Evolutionary conservation across 2,888 invertebrate species (phyloP).

Genomic region (Nebria brevicollis): DNA sequence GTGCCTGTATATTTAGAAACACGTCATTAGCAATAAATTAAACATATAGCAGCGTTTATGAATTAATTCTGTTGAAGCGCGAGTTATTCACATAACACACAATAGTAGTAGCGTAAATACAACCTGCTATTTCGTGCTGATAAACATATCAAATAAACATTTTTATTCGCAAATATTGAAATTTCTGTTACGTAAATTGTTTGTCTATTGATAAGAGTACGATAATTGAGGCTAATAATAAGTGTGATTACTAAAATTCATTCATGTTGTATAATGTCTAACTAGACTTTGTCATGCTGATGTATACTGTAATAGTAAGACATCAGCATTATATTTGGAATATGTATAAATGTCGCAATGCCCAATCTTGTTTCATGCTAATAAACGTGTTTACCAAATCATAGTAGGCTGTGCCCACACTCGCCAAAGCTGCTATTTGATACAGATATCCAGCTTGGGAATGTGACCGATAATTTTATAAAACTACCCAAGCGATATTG

Average conservation of each 20-base stretch:
- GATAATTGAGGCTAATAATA: slow-evolving; percentile 30
- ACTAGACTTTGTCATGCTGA: not conserved
- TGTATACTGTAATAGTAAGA: not conserved
- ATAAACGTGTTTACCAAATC: slow-evolving; percentile 18
- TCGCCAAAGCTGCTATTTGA: slow-evolving; percentile 22
- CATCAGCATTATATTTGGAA: slow-evolving; percentile 22
- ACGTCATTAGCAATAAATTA: slow-evolving; percentile 1
- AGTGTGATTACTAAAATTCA: slow-evolving; percentile 18
- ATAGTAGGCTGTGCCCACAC: slow-evolving; percentile 39
- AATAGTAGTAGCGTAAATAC: not conserved
- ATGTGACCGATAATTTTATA: not conserved
- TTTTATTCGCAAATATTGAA: not conserved
- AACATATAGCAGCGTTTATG: slow-evolving; percentile 7
- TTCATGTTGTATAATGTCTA: not conserved
- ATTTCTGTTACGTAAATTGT: slow-evolving; percentile 26
- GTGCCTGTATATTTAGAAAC: not conserved
- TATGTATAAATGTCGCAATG: not conserved
- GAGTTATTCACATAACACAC: not conserved
- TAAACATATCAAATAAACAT: slow-evolving; percentile 2
- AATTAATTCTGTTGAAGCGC: not conserved
- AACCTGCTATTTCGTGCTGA: not conserved
- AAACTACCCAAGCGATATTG: not conserved
- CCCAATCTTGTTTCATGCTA: slow-evolving; percentile 23
- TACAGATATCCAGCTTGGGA: slow-evolving; percentile 3
- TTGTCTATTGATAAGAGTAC: slow-evolving; percentile 16